Evolutionary conservation across 2,797 vertebrate species (phyloP), one percentile per base, ranked within the genome.

Genomic region (Trachops cirrhosus): DNA sequence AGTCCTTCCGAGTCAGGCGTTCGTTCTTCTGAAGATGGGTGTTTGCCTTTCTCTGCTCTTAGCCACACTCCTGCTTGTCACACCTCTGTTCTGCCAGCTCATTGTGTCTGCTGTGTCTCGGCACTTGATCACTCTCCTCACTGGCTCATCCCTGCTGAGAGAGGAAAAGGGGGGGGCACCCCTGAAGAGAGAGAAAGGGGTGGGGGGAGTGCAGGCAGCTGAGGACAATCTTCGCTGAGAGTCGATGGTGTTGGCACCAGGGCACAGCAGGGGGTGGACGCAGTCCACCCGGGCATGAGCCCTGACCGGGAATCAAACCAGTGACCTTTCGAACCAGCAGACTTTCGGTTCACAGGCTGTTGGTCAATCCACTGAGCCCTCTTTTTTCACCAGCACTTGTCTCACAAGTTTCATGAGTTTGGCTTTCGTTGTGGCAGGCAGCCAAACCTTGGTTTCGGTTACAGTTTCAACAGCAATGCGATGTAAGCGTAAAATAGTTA

Each of bases 81-180:
- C 3, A 34, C 6, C 18, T n/a, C 39, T 5, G 46, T 41, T 59
- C n/a, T 50, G 50, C 29, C 70, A 52, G 71, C 32, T 21, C 14
- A 0, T 32, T 62, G 48, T 29, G n/a, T 29, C 41, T 82, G 1
- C 24, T 62, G 68, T 34, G 29, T 34, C 41, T 82, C 1, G 0
- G n/a, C 39, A 26, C 18, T 37, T 6, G 6, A 26, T 26, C 5
- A 6, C 24, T 26, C 44, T 73, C 32, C 71, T 71, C 22, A 0
- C n/a, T 18, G 5, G 15, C 32, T 62, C 29, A 3, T 16, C 41
- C 44, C 39, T 22, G 14, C 2, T 37, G 32, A 54, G 46, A 78
- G 57, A 32, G 32, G 57, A 26, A 3, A 44, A n/a, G 71, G 32
- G 14, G 0, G 0, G 0, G 18, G 41, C 4, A 0, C 68, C 71